Evolutionary conservation across 2,888 invertebrate genomes (phyloP), one percentile per base, ranked within the genome.

Genomic region (Sinhomidia bicolor): DNA sequence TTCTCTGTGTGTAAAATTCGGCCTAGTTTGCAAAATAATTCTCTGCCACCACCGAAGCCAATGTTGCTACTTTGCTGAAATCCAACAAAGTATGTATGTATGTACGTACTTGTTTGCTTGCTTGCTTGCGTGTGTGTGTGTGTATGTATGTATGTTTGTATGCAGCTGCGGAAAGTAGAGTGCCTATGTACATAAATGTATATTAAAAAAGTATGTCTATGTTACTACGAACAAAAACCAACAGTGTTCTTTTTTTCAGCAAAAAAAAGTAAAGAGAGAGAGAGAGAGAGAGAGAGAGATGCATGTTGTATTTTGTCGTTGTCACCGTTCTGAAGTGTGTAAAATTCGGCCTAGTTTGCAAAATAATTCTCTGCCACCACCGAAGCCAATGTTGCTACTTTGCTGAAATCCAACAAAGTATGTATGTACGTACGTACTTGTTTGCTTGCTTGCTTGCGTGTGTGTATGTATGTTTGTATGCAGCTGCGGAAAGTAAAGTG

Each of bases 291-390:
- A 60, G 14, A 32, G 36, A n/a, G 68, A 71, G 71, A 71, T 71
- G 71, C 36, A 71, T 54, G 36, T 12, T 12, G 36, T 9, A 36
- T 36, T 36, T n/a, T n/a, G 36, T 47, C 44, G 44, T 47, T n/a
- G n/a, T n/a, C n/a, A n/a, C n/a, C n/a, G n/a, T n/a, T n/a, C n/a
- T n/a, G n/a, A n/a, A 12, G 44, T 54, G 54, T 54, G 51, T 76
- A 51, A 60, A 89, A 89, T 80, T 90, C 91, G 90, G 88, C 91
- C 92, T 91, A 91, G 90, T 91, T 92, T 89, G 91, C 90, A 87
- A 92, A 86, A 86, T 62, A n/a, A 60, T 32, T 81, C 76, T 81
- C 41, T 74, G 79, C 44, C 76, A 60, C n/a, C 44, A 57, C 57
- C 47, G 20, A 17, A 65, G 44, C 41, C 10, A 7, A 1, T 47